These are phyloP conservation scores for Cuculus canorus DNA, from an alignment of 2,797 vertebrate genomes.

Conservation along the genomic window DNA sequence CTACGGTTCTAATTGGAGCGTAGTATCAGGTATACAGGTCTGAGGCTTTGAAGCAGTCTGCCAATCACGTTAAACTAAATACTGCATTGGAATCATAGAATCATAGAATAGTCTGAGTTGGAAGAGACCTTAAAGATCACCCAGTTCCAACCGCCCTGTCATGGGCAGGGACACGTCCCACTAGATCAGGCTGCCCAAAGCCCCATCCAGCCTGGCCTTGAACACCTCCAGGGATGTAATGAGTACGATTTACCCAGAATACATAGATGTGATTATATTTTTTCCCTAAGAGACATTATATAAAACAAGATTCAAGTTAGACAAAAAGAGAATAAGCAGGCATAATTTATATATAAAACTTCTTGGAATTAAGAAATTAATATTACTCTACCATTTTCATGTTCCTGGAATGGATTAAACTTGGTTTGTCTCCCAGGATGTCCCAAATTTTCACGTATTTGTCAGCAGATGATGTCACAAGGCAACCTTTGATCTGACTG, in stretches of 20 bases:
- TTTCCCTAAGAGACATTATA: background rate
- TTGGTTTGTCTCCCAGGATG: slow-evolving; percentile 91
- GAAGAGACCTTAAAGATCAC: too few relatives aligned
- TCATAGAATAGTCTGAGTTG: too few relatives aligned
- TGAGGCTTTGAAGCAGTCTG: background rate
- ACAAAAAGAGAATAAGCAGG: background rate
- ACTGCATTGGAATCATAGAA: background rate
- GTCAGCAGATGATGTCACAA: slow-evolving; percentile 94
- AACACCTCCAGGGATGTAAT: too few relatives aligned
- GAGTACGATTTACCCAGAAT: background rate
- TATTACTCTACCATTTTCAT: slow-evolving; percentile 93
- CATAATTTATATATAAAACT: background rate
- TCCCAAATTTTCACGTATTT: slow-evolving; percentile 97
- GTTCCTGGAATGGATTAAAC: slow-evolving; percentile 90
- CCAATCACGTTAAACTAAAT: background rate
- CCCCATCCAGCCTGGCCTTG: too few relatives aligned
- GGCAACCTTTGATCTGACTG: slow-evolving; percentile 94
- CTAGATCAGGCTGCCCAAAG: too few relatives aligned
- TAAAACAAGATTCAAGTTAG: background rate
- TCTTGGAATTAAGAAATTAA: background rate
- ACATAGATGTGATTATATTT: background rate
- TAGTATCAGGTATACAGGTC: background rate
- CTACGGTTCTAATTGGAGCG: background rate
- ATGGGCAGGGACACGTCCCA: too few relatives aligned
- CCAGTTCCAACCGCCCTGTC: too few relatives aligned